Base-by-base conservation (phyloP, 1,140 invertebrate genomes). In the Pararge aegeria region DNA sequence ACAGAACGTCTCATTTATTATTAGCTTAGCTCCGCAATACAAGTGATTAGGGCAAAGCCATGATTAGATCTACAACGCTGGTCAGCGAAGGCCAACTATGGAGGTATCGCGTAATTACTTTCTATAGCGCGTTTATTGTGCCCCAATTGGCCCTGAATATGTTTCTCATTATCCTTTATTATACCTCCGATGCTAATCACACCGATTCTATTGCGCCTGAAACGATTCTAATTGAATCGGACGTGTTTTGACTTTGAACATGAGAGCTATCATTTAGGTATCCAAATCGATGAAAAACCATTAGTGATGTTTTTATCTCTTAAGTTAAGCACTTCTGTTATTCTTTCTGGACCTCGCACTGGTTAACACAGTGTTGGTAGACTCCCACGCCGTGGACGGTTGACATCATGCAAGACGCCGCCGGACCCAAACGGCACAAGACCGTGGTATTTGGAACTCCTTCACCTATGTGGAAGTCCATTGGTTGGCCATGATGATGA, bases 101-200 rank as follows among this genome's bases (percentile, higher is more conserved):
- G 64, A 68, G 61, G 61, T 63, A 57, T 62, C 57, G 50, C 52
- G 61, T 61, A 68, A 64, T 68, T 68, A 68, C 57, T 55, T 68
- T 60, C 61, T 54, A 68, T 64, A 40, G 66, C 44, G 61, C 58
- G 54, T 66, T 66, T 60, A 68, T 51, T 54, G 30, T 46, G 53
- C 44, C 50, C 67, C 63, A 50, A 72, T 72, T 64, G 63, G 54
- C 66, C 66, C 57, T 34, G 55, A 72, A 72, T 68, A 63, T 72
- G 60, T 55, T 61, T 66, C 66, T 66, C 63, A 72, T 72, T 72
- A 68, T 72, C 66, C 55, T 68, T 72, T 72, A 72, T 68, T 72
- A 61, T 61, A 68, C 63, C 57, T 65, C 48, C 55, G 57, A 68
- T 68, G 54, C 51, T 63, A 61, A 66, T 68, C 60, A 55, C 60